These are phyloP conservation scores for Epinephelus awoara DNA, from an alignment of 2,797 vertebrate species.

Conservation along the genomic window DNA sequence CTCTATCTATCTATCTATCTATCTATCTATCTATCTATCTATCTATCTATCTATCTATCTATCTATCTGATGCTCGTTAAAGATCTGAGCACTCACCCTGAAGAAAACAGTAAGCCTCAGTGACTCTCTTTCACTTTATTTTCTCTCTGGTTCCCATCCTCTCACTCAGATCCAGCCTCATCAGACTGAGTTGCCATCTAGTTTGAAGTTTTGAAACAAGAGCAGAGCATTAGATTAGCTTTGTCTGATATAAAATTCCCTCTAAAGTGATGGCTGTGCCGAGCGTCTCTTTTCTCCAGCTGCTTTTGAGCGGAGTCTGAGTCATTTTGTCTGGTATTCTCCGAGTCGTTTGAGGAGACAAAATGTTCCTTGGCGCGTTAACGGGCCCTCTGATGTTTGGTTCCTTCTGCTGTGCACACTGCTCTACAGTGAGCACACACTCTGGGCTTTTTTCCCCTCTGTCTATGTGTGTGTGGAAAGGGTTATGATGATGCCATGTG, in stretches of 20 bases:
- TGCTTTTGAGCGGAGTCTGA: slow-evolving; percentile 32
- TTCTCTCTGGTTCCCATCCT: slow-evolving; percentile 21
- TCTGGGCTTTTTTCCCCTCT: not conserved
- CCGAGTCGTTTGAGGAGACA: slow-evolving; percentile 50
- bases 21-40: not conserved
- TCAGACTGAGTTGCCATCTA: slow-evolving; percentile 41
- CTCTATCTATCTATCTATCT: not conserved
- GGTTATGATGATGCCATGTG: not conserved
- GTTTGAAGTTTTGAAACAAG: slow-evolving; percentile 60
- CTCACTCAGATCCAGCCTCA: slow-evolving; percentile 45
- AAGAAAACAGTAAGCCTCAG: slow-evolving; percentile 22
- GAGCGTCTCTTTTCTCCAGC: slow-evolving; percentile 34
- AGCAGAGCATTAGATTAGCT: slow-evolving; percentile 52
- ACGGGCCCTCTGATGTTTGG: slow-evolving; percentile 47
- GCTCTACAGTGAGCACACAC: not conserved
- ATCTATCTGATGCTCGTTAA: slow-evolving; percentile 6
- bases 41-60: not conserved
- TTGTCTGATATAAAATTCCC: slow-evolving; percentile 64
- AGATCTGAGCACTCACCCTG: slow-evolving; percentile 24
- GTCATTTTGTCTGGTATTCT: slow-evolving; percentile 50
- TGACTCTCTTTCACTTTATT: slow-evolving; percentile 18
- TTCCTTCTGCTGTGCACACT: slow-evolving; percentile 11
- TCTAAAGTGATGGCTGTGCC: slow-evolving; percentile 50
- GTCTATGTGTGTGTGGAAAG: not conserved
- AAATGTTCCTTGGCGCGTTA: slow-evolving; percentile 42